Evolutionary conservation across 2,797 vertebrate species (phyloP).

Genomic region (Oreortyx pictus): DNA sequence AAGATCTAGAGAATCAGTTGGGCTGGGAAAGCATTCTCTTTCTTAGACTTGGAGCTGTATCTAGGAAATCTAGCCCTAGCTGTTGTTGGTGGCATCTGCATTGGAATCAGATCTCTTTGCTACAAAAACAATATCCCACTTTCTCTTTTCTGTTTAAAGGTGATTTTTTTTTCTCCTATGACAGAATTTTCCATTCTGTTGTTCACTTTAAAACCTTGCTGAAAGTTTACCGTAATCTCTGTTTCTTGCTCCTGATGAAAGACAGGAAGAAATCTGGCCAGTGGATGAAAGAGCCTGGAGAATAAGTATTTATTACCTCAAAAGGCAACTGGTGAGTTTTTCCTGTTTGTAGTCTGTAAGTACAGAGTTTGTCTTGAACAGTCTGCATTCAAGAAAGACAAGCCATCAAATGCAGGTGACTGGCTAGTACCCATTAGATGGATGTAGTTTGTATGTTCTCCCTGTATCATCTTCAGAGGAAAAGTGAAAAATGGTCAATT

Average conservation of each 20-base stretch:
- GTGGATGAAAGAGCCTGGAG: not conserved
- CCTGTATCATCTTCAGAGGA: not conserved
- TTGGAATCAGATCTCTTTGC: not conserved
- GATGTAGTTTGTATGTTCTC: not conserved
- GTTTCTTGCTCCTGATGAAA: constrained; percentile 22
- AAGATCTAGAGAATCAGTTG: not conserved
- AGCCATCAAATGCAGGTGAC: not conserved
- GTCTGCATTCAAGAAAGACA: not conserved
- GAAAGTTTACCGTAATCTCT: constrained; percentile 8
- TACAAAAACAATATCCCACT: not conserved
- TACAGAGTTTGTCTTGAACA: not conserved
- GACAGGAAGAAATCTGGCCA: constrained; percentile 4
- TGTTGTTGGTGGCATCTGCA: not conserved
- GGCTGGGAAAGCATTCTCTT: not conserved
- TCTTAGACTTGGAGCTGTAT: not conserved
- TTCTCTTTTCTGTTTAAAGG: not conserved
- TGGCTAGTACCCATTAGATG: not conserved
- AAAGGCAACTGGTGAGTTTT: not conserved
- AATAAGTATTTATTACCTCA: not conserved
- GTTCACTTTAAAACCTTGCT: not conserved
- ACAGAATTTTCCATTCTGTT: constrained; percentile 37
- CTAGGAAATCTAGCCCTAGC: not conserved
- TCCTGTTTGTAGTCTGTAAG: not conserved
- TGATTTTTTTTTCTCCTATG: not conserved
- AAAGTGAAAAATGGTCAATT: not conserved